A percentile compares a stretch with the other conserved stretches of the same genome.
phyloP scores from a whole-genome alignment of 2,888 invertebrate genomes.

The Tipula confusa region DNA sequence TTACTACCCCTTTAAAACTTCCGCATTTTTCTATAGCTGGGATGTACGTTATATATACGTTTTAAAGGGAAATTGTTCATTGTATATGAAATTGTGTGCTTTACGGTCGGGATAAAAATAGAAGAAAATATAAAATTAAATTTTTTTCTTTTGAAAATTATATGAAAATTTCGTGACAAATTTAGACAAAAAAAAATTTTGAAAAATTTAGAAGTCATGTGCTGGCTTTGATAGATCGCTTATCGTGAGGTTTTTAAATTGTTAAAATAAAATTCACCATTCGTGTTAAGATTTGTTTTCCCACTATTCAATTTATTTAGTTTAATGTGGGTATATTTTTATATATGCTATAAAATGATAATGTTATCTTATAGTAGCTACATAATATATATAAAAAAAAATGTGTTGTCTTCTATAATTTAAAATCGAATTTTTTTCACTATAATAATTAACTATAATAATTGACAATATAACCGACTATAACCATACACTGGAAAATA shows the following conservation, averaged over 20 bases:
- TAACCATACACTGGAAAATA: too few species aligned
- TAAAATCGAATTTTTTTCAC: too few species aligned
- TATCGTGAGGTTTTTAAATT: not conserved
- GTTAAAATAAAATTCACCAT: not conserved
- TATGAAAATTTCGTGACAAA: conserved; percentile 3
- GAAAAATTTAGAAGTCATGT: not conserved
- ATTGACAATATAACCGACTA: too few species aligned
- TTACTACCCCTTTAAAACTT: conserved; percentile 25
- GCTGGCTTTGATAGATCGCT: not conserved
- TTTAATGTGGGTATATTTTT: not conserved
- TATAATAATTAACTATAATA: too few species aligned
- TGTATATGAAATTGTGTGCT: not conserved
- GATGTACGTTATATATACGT: not conserved
- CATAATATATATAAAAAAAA: not conserved
- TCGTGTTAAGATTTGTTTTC: not conserved
- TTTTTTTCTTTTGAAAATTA: not conserved
- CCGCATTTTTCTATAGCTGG: not conserved
- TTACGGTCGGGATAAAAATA: not conserved
- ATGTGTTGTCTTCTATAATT: too few species aligned
- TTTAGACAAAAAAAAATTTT: not conserved
- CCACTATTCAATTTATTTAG: not conserved
- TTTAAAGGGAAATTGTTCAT: not conserved
- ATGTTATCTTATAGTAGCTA: not conserved
- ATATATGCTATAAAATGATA: not conserved
- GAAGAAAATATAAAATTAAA: conserved; percentile 5